These are phyloP conservation scores for Drosophila pseudotakahashii DNA, from an alignment of 2,888 invertebrate species.

Conservation along the genomic window DNA sequence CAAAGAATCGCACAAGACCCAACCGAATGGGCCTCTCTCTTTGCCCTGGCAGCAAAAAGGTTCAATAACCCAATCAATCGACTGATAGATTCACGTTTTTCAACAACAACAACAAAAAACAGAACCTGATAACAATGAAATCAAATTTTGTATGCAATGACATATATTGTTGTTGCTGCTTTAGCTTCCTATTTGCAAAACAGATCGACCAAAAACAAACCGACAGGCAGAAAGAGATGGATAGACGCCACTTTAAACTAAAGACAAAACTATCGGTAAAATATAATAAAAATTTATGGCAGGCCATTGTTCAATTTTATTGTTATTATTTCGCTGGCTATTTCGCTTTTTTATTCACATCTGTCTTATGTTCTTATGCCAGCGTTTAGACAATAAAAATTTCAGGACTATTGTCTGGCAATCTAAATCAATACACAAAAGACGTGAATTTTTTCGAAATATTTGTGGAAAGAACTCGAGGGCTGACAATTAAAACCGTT, in stretches of 20 bases:
- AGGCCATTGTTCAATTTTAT: slow-evolving; percentile 67
- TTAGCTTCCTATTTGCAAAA: slow-evolving; percentile 41
- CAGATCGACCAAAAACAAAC: slow-evolving; percentile 8
- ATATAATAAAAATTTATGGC: slow-evolving; percentile 73
- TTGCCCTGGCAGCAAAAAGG: slow-evolving; percentile 8
- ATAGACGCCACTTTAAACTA: slow-evolving; percentile 53
- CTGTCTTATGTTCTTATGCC: slow-evolving; percentile 23
- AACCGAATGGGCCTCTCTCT: slow-evolving; percentile 1
- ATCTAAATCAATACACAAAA: slow-evolving; percentile 71
- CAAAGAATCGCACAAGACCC: not conserved
- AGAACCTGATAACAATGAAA: slow-evolving; percentile 40
- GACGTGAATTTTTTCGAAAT: slow-evolving; percentile 24
- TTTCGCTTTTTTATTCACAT: slow-evolving; percentile 34
- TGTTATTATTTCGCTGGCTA: slow-evolving; percentile 63
- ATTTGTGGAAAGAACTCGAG: slow-evolving; percentile 3
- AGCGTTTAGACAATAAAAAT: slow-evolving; percentile 47
- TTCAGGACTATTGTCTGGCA: slow-evolving; percentile 73
- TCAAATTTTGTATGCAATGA: slow-evolving; percentile 61
- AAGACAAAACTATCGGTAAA: slow-evolving; percentile 70
- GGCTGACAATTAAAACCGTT: slow-evolving; percentile 67
- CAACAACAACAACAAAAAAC: slow-evolving; percentile 4
- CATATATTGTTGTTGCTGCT: slow-evolving; percentile 31
- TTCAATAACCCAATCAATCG: slow-evolving; percentile 62
- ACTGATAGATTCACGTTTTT: slow-evolving; percentile 38
- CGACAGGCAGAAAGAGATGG: slow-evolving; percentile 19